Percentiles rank a stretch among this genome's conserved stretches.
phyloP scores from a whole-genome alignment of 2,888 invertebrate species.

The Aporophyla nigra region DNA sequence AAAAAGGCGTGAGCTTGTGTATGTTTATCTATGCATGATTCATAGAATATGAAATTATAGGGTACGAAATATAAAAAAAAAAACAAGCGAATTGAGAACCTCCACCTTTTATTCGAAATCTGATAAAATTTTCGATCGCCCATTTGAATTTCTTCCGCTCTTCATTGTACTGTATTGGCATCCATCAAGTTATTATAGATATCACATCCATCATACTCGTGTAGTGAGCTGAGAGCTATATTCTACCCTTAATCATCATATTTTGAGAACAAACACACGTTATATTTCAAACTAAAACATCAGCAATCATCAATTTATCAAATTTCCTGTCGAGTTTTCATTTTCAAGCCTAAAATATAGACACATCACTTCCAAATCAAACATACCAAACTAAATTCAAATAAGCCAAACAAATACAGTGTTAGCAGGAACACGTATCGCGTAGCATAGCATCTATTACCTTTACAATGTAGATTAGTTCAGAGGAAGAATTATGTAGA shows the following conservation, averaged over 20 bases:
- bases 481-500: conserved; percentile 69
- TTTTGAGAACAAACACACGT: neutral
- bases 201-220: neutral
- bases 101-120: too few relatives aligned
- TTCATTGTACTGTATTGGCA: neutral
- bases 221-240: neutral
- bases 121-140: too few relatives aligned
- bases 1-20: too few relatives aligned
- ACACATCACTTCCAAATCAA: conserved; percentile 28
- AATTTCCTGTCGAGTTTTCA: neutral
- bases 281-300: neutral
- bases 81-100: too few relatives aligned
- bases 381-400: conserved; percentile 33
- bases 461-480: conserved; percentile 77
- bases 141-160: too few relatives aligned
- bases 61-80: too few relatives aligned
- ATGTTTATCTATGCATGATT: too few relatives aligned
- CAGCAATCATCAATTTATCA: neutral
- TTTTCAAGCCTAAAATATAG: neutral
- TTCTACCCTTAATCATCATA: conserved; percentile 1
- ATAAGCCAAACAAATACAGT: conserved; percentile 47
- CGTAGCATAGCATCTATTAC: conserved; percentile 58
- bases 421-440: conserved; percentile 42
- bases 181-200: neutral
- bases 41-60: too few relatives aligned